phyloP scores from a whole-genome alignment of 2,888 invertebrate species.

The Ichneumoninae sp. region DNA sequence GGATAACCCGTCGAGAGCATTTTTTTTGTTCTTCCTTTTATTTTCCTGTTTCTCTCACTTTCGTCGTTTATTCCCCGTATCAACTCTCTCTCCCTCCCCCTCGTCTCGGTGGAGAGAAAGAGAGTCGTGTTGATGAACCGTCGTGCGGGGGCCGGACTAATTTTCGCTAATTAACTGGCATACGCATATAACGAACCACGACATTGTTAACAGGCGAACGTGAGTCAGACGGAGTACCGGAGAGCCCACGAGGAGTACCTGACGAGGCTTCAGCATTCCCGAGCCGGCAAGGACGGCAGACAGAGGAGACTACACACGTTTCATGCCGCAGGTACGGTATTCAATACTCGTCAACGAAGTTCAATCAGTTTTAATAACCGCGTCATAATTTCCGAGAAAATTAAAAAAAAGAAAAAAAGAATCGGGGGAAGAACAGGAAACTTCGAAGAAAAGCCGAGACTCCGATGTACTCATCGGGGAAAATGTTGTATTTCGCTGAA shows the following conservation, averaged over 20 bases:
- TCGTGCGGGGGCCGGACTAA: conserved; percentile 17
- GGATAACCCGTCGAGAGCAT: conserved; percentile 49
- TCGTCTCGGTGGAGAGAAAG: background rate
- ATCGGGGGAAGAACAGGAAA: background rate
- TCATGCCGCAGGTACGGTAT: conserved; percentile 77
- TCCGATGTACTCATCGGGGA: no score
- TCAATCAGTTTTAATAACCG: background rate
- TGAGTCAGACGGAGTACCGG: conserved; percentile 88
- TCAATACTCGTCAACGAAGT: background rate
- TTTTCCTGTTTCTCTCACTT: conserved; percentile 14
- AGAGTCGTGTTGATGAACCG: conserved; percentile 20
- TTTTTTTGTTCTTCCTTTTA: conserved; percentile 28
- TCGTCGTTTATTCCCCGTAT: background rate
- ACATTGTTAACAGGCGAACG: conserved; percentile 86
- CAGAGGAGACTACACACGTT: conserved; percentile 80
- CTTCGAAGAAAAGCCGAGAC: background rate
- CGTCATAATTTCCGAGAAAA: background rate
- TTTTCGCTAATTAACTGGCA: conserved; percentile 60
- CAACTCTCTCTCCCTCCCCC: background rate
- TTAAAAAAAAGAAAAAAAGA: background rate
- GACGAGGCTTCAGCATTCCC: conserved; percentile 77
- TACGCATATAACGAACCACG: conserved; percentile 41
- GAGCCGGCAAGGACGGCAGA: conserved; percentile 71
- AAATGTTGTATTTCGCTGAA: background rate
- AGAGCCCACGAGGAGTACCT: conserved; percentile 87